These are phyloP conservation scores for Falco cherrug DNA, from an alignment of 2,797 vertebrate species.

Conservation along the genomic window DNA sequence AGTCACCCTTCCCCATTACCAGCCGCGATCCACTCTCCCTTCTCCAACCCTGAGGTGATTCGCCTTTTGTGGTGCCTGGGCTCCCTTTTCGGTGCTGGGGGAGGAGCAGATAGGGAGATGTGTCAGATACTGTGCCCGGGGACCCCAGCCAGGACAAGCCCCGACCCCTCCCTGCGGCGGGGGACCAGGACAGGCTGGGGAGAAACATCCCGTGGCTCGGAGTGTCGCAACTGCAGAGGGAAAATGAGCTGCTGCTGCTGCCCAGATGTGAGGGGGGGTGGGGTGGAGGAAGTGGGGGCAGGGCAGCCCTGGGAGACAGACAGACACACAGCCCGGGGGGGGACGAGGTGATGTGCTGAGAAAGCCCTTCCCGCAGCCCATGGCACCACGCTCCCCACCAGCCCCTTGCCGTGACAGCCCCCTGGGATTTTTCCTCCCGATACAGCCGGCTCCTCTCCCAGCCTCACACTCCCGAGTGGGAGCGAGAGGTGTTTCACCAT, in stretches of 20 bases:
- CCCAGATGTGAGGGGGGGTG: background rate
- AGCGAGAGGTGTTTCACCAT: background rate
- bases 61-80: accelerated
- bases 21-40: background rate
- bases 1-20: background rate
- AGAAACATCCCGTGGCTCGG: background rate
- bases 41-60: background rate
- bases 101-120: no score
- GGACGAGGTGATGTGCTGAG: background rate
- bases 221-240: background rate
- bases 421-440: background rate
- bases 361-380: background rate
- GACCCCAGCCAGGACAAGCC: background rate
- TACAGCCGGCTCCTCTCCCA: background rate
- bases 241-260: conserved; percentile 3
- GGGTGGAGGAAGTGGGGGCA: background rate
- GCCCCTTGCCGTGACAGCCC: background rate
- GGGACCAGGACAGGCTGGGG: background rate
- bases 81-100: accelerated
- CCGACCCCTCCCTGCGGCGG: accelerated
- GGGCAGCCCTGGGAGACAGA: background rate
- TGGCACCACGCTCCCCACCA: accelerated
- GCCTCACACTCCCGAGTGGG: background rate
- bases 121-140: accelerated
- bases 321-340: accelerated